A percentile compares a stretch with the other conserved stretches of the same genome.
These are phyloP conservation scores for Anodontia alba DNA, from an alignment of 2,888 invertebrate genomes.

Conservation along the genomic window DNA sequence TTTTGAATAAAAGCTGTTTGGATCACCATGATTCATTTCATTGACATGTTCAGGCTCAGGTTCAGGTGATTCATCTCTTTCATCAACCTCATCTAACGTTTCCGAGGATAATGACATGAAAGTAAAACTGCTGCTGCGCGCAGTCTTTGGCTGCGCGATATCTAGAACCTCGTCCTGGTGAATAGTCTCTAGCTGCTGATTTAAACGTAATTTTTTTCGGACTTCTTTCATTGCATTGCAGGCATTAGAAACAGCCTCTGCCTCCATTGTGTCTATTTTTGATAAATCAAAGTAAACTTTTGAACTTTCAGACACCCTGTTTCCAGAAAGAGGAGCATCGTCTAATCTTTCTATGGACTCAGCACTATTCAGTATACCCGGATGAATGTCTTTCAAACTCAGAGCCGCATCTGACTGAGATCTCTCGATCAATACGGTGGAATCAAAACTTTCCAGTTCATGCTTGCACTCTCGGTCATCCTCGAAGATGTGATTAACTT, in stretches of 20 bases:
- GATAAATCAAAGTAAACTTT: slow-evolving; percentile 84
- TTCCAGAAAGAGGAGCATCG: slow-evolving; percentile 42
- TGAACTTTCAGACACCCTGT: slow-evolving; percentile 82
- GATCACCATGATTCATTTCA: slow-evolving; percentile 33
- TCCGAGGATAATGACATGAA: slow-evolving; percentile 47
- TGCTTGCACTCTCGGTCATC: slow-evolving; percentile 9
- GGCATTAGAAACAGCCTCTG: slow-evolving; percentile 53
- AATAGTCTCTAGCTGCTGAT: slow-evolving; percentile 80
- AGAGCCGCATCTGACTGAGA: slow-evolving; percentile 82
- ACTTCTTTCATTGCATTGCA: slow-evolving; percentile 62
- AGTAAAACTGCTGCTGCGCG: slow-evolving; percentile 49
- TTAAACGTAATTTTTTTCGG: slow-evolving; percentile 51
- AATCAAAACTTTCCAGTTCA: slow-evolving; percentile 62
- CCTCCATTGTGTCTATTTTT: slow-evolving; percentile 73
- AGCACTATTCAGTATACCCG: slow-evolving; percentile 19
- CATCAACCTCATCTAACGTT: slow-evolving; percentile 56
- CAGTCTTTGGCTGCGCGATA: slow-evolving; percentile 62
- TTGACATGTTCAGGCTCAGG: slow-evolving; percentile 31
- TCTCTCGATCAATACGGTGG: slow-evolving; percentile 77
- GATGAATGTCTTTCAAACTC: slow-evolving; percentile 43
- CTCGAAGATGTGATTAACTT: neutral
- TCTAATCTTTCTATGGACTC: slow-evolving; percentile 44
- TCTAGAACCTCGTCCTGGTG: slow-evolving; percentile 82
- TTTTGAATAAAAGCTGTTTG: slow-evolving; percentile 54
- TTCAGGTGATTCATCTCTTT: slow-evolving; percentile 56